These are phyloP conservation scores for Harpegnathos saltator DNA, from an alignment of 1,140 invertebrate genomes.

Conservation along the genomic window DNA sequence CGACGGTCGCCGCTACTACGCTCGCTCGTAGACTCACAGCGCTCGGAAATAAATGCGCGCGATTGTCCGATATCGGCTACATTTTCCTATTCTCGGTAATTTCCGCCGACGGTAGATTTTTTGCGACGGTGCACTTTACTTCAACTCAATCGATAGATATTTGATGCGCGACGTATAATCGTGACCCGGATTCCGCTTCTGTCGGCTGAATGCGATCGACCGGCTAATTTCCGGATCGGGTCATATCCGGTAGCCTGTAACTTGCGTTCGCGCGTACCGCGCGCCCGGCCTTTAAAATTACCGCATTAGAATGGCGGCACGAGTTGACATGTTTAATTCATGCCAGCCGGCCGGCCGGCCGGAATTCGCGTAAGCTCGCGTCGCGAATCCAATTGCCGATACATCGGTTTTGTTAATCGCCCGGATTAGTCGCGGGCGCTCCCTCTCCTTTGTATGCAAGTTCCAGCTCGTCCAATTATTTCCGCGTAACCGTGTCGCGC, in stretches of 20 bases:
- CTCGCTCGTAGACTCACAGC: conserved; percentile 1
- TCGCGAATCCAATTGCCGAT: conserved; percentile 42
- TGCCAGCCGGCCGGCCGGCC: conserved; percentile 12
- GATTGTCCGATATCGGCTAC: not conserved
- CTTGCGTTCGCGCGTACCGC: no score
- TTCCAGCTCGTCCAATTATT: conserved; percentile 42
- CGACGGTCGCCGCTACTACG: not conserved
- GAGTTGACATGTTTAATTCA: conserved; percentile 50
- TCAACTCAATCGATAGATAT: no score
- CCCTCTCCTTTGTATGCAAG: conserved; percentile 60
- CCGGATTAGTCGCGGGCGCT: conserved; percentile 28
- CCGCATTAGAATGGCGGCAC: not conserved
- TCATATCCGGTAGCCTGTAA: not conserved
- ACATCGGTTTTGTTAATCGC: conserved; percentile 58
- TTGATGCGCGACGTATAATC: no score
- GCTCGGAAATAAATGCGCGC: conserved; percentile 32
- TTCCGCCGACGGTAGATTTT: no score
- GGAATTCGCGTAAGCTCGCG: conserved; percentile 41
- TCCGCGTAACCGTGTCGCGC: conserved; percentile 51
- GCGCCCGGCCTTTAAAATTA: conserved; percentile 23
- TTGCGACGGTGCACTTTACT: no score
- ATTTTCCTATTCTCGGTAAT: not conserved
- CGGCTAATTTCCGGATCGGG: conserved; percentile 8
- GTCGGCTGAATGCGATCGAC: not conserved
- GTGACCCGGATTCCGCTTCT: not conserved